Evolutionary conservation across 2,797 vertebrate genomes (phyloP), one percentile per base, ranked within the genome.

Genomic region (Myoxocephalus aenaeus): DNA sequence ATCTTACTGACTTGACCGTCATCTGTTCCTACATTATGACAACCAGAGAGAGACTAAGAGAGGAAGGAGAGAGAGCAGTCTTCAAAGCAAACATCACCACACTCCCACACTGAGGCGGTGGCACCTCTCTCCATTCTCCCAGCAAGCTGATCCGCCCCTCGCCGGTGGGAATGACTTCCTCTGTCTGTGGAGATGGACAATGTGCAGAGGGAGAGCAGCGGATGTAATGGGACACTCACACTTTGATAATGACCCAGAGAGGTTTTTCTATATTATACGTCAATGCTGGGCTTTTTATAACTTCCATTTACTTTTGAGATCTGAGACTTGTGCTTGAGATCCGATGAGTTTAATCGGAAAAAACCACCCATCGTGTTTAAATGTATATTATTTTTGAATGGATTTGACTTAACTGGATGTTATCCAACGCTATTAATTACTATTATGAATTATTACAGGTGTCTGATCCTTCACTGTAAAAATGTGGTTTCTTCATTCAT

Each of bases 51-150:
- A 81, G 75, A 65, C 20, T 14, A 4, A 4, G 75, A 71, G 70
- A 79, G 58, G 22, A 80, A 74, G 14, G 79, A 84, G 65, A 20
- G 81, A 85, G 66, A n/a, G 69, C 36, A 86, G 13, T 38, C 70
- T 69, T 81, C 53, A 46, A 75, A 86, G 32, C 75, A 85, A 86
- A 92, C 85, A 78, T 46, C 93, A 94, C 93, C 53, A 92, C 92
- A 93, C 67, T 89, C 91, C 81, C 93, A 94, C 78, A 86, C 75
- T 44, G 48, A 48, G 56, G 7, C n/a, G 14, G 36, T 22, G 80
- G 91, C 91, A 97, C 96, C 95, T 97, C 94, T 92, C 92, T 88
- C 90, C 94, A 95, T 83, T 96, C 94, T 91, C 96, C 95, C 82
- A 97, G 89, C 87, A 97, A 85, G 86, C 96, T 89, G 66, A 97